Conservation (phyloP, 2,797 vertebrate genomes). For the Octomys mimax region DNA sequence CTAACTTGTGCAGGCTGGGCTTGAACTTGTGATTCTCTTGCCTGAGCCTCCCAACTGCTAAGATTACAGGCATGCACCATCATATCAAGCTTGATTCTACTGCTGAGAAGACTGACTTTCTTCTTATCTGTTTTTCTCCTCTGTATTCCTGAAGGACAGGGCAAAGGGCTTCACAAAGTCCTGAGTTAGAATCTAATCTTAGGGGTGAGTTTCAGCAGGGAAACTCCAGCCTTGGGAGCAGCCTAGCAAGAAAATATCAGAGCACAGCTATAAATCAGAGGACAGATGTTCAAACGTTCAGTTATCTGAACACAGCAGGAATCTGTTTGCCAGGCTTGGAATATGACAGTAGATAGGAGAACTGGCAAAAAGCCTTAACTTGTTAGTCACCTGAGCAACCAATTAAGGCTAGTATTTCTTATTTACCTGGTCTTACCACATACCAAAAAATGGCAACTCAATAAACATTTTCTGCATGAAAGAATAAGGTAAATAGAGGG, state of each 20-base stretch:
- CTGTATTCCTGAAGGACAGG: neutral
- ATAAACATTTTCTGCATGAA: conserved; percentile 37
- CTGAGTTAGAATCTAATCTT: neutral
- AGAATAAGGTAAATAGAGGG: conserved; percentile 22
- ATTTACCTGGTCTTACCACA: neutral
- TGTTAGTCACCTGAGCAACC: neutral
- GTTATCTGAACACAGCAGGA: neutral
- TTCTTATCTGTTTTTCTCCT: neutral
- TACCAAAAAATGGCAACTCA: neutral
- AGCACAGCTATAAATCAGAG: neutral
- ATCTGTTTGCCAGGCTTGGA: neutral
- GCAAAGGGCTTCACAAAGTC: neutral
- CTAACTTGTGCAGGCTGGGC: neutral
- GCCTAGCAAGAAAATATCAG: conserved; percentile 35
- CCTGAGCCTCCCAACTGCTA: neutral
- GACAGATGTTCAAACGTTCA: neutral
- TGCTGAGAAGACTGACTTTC: neutral
- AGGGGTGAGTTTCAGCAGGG: neutral
- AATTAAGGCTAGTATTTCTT: conserved; percentile 15
- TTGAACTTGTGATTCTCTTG: neutral
- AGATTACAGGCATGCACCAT: neutral
- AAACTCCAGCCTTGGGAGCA: neutral
- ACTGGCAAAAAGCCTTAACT: neutral
- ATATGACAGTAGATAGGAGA: neutral
- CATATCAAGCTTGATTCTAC: neutral